Evolutionary conservation across 2,797 vertebrate species (phyloP).

Genomic region (Poeciliopsis turneri): DNA sequence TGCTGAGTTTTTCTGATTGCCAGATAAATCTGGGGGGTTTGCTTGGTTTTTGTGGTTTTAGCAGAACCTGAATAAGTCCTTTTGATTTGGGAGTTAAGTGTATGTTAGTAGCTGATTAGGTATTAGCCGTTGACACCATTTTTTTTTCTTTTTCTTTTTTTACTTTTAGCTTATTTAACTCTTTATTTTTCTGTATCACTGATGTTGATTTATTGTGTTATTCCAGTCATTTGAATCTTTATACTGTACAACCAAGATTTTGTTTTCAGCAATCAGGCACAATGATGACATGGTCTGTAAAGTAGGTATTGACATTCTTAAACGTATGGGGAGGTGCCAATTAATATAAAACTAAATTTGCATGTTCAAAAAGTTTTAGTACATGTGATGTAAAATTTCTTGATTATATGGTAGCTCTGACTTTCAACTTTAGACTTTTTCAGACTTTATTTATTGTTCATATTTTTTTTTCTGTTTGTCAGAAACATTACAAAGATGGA

Average conservation of each 20-base stretch:
- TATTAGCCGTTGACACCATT: no score
- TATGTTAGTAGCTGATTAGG: no score
- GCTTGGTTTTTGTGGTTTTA: no score
- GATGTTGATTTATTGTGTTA: not conserved
- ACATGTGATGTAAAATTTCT: not conserved
- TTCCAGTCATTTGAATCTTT: not conserved
- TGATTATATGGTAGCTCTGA: not conserved
- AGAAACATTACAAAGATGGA: slow-evolving; percentile 76
- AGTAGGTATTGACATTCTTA: not conserved
- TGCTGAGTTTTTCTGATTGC: no score
- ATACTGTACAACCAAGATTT: not conserved
- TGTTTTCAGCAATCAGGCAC: no score
- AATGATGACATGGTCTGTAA: not conserved
- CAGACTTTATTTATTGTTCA: not conserved
- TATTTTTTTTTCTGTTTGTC: not conserved
- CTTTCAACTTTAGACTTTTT: not conserved
- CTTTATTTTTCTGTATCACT: not conserved
- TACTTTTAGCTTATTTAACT: not conserved
- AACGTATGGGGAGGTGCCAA: not conserved
- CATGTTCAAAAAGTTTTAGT: not conserved
- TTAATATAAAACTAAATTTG: not conserved
- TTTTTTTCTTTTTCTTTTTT: no score
- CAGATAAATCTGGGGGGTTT: no score
- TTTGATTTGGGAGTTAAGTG: no score
- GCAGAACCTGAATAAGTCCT: no score